These are phyloP conservation scores for Calephelis nemesis DNA, from an alignment of 1,140 invertebrate species.

Conservation along the genomic window DNA sequence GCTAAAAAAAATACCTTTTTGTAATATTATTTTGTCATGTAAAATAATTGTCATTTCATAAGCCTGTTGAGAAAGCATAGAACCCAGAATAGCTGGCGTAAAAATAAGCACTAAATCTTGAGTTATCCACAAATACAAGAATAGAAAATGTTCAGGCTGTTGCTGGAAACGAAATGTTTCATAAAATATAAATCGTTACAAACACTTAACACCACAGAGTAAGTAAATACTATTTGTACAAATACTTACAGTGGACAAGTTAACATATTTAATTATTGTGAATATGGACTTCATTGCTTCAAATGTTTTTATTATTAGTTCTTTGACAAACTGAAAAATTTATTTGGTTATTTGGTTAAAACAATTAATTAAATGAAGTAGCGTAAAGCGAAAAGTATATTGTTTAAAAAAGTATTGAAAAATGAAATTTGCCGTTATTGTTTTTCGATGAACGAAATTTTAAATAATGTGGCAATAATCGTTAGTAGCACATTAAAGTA, in stretches of 20 bases:
- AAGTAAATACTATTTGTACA: neutral
- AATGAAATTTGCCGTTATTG: too few relatives aligned
- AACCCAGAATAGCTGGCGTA: neutral
- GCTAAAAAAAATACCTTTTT: neutral
- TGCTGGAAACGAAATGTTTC: neutral
- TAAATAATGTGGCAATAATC: too few relatives aligned
- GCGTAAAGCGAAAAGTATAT: too few relatives aligned
- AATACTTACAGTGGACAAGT: conserved; percentile 1
- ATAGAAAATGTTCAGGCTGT: neutral
- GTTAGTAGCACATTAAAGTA: too few relatives aligned
- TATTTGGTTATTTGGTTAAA: neutral
- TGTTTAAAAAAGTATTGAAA: too few relatives aligned
- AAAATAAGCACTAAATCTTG: neutral
- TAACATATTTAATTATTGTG: neutral
- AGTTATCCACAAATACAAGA: neutral
- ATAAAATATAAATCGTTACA: too few relatives aligned
- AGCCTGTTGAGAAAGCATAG: neutral
- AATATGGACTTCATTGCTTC: neutral
- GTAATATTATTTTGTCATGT: neutral
- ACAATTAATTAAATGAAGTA: neutral
- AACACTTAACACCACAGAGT: neutral
- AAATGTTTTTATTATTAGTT: neutral
- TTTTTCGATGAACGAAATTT: too few relatives aligned
- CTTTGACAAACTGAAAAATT: conserved; percentile 2
- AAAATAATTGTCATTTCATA: neutral